A percentile compares a stretch with the other conserved stretches of the same genome.
Conservation (phyloP, 2,888 invertebrate genomes). For the Odontothrips loti region DNA sequence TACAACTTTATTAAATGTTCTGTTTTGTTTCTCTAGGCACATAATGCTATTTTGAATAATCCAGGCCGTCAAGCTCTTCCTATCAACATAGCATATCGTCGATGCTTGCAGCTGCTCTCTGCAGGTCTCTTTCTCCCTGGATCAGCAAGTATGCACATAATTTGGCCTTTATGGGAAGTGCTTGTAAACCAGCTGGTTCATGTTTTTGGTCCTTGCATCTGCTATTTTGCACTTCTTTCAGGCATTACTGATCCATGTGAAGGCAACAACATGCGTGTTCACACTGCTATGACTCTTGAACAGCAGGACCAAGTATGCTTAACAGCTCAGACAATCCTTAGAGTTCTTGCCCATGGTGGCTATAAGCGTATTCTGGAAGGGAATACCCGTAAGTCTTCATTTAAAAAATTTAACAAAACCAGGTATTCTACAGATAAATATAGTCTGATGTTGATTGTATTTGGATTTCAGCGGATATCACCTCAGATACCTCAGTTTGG, state of each 20-base stretch:
- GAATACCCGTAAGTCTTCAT: constrained; percentile 47
- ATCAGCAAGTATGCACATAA: constrained; percentile 59
- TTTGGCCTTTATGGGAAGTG: constrained; percentile 14
- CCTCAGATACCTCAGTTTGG: constrained; percentile 92
- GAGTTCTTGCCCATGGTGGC: constrained; percentile 90
- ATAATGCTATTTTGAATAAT: constrained; percentile 95
- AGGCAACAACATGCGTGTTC: constrained; percentile 79
- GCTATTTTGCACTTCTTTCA: constrained; percentile 37
- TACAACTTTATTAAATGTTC: background rate
- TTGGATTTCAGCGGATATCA: constrained; percentile 57
- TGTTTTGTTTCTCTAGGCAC: constrained; percentile 57
- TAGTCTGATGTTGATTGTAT: background rate
- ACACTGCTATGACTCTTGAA: constrained; percentile 83
- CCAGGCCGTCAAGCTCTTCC: constrained; percentile 88
- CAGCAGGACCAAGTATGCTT: constrained; percentile 91
- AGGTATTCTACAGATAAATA: constrained; percentile 44
- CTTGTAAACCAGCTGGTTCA: constrained; percentile 12
- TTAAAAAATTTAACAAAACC: constrained; percentile 42
- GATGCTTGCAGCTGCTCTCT: constrained; percentile 85
- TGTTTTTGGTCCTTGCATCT: constrained; percentile 27
- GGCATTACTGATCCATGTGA: constrained; percentile 91
- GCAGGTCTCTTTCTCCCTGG: constrained; percentile 95
- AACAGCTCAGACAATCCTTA: constrained; percentile 86
- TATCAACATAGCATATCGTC: constrained; percentile 84
- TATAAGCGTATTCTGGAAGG: constrained; percentile 81